Evolutionary conservation across 2,113 vertebrate species (phyloP).

Genomic region (Cavia porcellus): DNA sequence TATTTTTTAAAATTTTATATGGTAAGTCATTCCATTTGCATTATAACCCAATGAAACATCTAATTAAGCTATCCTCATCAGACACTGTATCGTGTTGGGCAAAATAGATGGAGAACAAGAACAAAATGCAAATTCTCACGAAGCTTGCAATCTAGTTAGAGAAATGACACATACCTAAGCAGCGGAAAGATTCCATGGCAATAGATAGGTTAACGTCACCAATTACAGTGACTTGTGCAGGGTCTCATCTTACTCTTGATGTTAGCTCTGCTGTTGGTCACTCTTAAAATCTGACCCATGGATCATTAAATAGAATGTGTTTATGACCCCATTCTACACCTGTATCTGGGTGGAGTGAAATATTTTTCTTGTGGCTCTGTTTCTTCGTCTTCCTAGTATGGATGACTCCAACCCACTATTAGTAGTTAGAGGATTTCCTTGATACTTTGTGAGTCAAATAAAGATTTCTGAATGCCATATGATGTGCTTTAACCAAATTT

Average conservation of each 20-base stretch:
- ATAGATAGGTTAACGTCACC: neutral
- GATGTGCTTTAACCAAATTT: constrained; percentile 3
- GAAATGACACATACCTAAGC: neutral
- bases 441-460: neutral
- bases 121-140: neutral
- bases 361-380: neutral
- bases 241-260: neutral
- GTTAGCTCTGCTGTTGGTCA: neutral
- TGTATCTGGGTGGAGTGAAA: neutral
- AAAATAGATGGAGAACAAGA: neutral
- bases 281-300: neutral
- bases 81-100: neutral
- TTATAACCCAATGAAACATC: neutral
- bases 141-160: neutral
- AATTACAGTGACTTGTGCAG: neutral
- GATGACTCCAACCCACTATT: neutral
- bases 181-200: neutral
- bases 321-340: neutral
- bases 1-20: neutral
- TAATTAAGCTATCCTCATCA: neutral
- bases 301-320: neutral
- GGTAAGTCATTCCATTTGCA: neutral
- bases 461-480: neutral
- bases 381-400: neutral
- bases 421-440: neutral